Evolutionary conservation across 1,140 invertebrate species (phyloP).

Genomic region (Daktulosphaira vitifoliae): DNA sequence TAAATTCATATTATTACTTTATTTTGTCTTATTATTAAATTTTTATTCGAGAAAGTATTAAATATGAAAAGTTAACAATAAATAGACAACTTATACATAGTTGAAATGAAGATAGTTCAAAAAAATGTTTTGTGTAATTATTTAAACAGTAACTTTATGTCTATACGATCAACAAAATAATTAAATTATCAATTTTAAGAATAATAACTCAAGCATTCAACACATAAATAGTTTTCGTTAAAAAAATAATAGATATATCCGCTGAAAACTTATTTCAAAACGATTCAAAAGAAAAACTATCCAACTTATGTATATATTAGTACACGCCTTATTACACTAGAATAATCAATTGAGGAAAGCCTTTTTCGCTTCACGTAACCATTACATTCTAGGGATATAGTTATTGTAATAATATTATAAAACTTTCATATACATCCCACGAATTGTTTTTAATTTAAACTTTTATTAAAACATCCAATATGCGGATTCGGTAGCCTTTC

Average conservation of each 20-base stretch:
- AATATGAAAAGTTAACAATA: too few relatives aligned
- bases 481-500: constrained; percentile 1
- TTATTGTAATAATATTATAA: constrained; percentile 34
- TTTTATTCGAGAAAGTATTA: too few relatives aligned
- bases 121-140: too few relatives aligned
- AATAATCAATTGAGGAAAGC: constrained; percentile 30
- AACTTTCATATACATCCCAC: constrained; percentile 30
- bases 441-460: constrained; percentile 33
- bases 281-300: not conserved
- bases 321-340: not conserved
- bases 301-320: not conserved
- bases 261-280: constrained; percentile 26
- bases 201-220: too few relatives aligned
- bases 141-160: too few relatives aligned
- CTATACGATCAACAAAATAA: too few relatives aligned
- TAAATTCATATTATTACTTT: too few relatives aligned
- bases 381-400: constrained; percentile 29
- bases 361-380: constrained; percentile 32
- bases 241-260: constrained; percentile 14
- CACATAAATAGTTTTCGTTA: constrained; percentile 19
- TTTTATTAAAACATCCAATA: constrained; percentile 34
- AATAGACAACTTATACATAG: too few relatives aligned
- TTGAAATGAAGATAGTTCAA: too few relatives aligned
- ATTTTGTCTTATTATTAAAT: too few relatives aligned
- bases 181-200: too few relatives aligned